Evolutionary conservation across 2,888 invertebrate species (phyloP), one percentile per base, ranked within the genome.

Genomic region (Cinara cedri): DNA sequence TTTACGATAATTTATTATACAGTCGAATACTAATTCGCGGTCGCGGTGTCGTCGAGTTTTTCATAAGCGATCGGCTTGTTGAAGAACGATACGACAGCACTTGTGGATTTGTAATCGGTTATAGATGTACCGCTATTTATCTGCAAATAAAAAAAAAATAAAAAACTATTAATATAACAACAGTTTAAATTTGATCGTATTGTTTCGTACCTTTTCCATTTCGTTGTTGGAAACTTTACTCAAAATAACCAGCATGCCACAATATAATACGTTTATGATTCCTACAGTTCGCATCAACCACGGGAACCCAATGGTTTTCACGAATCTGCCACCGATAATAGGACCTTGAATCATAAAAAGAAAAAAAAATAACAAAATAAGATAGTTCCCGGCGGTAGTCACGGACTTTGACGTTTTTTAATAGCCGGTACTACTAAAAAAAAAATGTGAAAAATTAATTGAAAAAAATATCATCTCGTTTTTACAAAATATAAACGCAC

Each of bases 221-320:
- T 49, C 24, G 24, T 57, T 26, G 49, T 76, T 26, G 0, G 76
- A 66, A 14, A 68, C 66, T 60, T 57, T 68, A 19, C 46, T 68
- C 34, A 76, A 55, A 81, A 81, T 65, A 16, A 81, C 44, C 26
- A 81, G 11, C 42, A 81, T 10, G 21, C 63, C 19, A 82, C 91
- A 90, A 85, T 91, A 92, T 13, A 89, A 83, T 24, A 93, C 85
- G 85, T 93, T 93, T 16, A 90, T 84, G 34, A 91, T 85, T 1
- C 93, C 93, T 46, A 93, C 88, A 24, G 89, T 86, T 82, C 92
- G 87, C 89, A 94, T 92, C 14, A 93, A 86, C 91, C 92, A 92
- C 26, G 89, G 88, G 85, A 93, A 93, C 54, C 93, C 93, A 62
- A 93, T 87, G 14, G 87, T 85, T 83, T 90, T 89, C 0, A 92